These are phyloP conservation scores for Zaprionus nigranus DNA, from an alignment of 1,140 invertebrate species.

Conservation along the genomic window DNA sequence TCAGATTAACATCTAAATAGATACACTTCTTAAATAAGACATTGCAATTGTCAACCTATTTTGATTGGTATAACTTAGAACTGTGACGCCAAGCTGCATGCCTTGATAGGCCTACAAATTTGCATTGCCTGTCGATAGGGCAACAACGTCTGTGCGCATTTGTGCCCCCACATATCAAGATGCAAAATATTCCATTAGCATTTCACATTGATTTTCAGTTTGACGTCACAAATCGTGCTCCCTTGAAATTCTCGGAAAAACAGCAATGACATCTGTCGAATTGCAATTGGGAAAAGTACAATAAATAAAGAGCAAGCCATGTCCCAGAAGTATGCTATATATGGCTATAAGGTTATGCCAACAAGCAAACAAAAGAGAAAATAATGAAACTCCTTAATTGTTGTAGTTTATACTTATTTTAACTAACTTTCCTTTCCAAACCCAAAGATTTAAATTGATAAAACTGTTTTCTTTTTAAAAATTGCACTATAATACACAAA, in stretches of 20 bases:
- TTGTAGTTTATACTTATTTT: no score
- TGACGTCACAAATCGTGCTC: conserved; percentile 31
- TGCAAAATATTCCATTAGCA: conserved; percentile 1
- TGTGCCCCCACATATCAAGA: background rate
- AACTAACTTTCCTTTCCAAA: no score
- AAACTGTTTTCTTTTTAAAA: no score
- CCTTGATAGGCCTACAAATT: conserved; percentile 1
- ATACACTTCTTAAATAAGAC: no score
- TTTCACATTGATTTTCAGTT: conserved; percentile 27
- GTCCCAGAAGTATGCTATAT: background rate
- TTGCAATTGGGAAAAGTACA: background rate
- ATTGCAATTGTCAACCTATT: background rate
- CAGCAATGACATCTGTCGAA: background rate
- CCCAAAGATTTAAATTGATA: no score
- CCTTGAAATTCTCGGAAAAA: background rate
- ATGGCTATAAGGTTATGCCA: background rate
- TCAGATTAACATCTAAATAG: background rate
- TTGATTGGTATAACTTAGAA: background rate
- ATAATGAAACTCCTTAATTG: no score
- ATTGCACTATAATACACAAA: no score
- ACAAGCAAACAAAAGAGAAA: background rate
- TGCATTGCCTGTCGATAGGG: conserved; percentile 23
- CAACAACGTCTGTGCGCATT: conserved; percentile 17
- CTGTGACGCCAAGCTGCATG: conserved; percentile 45
- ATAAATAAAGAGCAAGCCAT: background rate